Percentiles rank a stretch among this genome's conserved stretches.
These are phyloP conservation scores for Corythaeola cristata DNA, from an alignment of 2,113 vertebrate genomes.

Conservation along the genomic window DNA sequence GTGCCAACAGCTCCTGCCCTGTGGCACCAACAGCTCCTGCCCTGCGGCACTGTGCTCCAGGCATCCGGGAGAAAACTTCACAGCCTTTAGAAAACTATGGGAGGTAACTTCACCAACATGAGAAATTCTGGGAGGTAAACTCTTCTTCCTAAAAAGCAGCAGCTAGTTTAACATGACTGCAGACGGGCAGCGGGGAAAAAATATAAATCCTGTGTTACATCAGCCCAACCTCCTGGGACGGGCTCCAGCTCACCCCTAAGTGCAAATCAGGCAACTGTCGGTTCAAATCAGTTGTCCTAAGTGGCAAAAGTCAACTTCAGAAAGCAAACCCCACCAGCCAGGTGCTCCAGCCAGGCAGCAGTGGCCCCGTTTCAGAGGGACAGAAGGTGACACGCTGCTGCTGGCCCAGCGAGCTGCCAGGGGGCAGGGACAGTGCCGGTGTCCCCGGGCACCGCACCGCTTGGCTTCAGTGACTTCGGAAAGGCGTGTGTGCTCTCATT, in stretches of 20 bases:
- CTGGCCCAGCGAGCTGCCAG: neutral
- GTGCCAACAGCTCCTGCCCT: neutral
- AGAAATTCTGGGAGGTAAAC: neutral
- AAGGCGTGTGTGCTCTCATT: neutral
- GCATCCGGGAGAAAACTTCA: too few relatives aligned
- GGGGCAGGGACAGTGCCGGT: neutral
- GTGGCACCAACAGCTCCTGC: too few relatives aligned
- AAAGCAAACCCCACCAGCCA: neutral
- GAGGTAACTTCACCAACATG: neutral
- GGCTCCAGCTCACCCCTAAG: neutral
- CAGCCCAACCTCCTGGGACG: neutral
- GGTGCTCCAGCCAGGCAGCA: neutral
- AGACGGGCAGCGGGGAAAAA: accelerated
- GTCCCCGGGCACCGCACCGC: too few relatives aligned
- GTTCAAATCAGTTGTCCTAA: neutral
- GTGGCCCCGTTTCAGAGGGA: neutral
- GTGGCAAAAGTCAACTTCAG: neutral
- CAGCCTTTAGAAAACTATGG: neutral
- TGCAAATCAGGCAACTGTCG: neutral
- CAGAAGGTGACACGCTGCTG: neutral
- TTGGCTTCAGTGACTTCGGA: neutral
- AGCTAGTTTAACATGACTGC: neutral
- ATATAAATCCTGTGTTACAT: neutral
- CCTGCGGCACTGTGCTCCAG: too few relatives aligned
- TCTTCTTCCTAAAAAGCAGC: neutral